phyloP scores from a whole-genome alignment of 2,113 vertebrate species.

The Oncorhynchus clarkii region DNA sequence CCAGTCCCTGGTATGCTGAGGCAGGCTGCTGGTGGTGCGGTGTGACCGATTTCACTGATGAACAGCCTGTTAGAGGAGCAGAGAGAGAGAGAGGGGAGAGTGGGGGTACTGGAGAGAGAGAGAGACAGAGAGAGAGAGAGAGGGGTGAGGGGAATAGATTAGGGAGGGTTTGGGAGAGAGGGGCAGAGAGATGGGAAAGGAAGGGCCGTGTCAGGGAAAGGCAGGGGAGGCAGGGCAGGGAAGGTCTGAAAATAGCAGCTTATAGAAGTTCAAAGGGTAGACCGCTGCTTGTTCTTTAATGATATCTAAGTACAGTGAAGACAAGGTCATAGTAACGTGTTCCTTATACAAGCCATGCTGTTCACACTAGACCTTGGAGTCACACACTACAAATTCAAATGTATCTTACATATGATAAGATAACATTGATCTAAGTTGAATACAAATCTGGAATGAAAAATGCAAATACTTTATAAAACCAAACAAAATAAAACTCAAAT shows the following conservation, averaged over 20 bases:
- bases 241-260: background rate
- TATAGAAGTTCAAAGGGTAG: no score
- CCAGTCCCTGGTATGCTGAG: conserved; percentile 1
- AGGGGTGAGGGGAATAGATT: background rate
- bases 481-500: no score
- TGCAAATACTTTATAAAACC: no score
- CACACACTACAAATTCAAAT: no score
- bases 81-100: background rate
- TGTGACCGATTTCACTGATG: conserved; percentile 23
- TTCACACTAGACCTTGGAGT: no score
- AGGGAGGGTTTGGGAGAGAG: background rate
- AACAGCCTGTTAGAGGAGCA: conserved; percentile 7
- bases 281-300: no score
- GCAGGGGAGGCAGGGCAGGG: conserved; percentile 7
- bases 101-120: background rate
- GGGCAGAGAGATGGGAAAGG: conserved; percentile 14
- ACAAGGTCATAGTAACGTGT: no score
- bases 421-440: no score
- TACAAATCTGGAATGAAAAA: no score
- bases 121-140: background rate
- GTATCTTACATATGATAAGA: no score
- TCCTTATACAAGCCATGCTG: no score
- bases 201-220: background rate
- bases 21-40: conserved; percentile 21
- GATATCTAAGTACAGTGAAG: no score